These are phyloP conservation scores for Ctenopoma multispine DNA, from an alignment of 2,797 vertebrate genomes.

Conservation along the genomic window DNA sequence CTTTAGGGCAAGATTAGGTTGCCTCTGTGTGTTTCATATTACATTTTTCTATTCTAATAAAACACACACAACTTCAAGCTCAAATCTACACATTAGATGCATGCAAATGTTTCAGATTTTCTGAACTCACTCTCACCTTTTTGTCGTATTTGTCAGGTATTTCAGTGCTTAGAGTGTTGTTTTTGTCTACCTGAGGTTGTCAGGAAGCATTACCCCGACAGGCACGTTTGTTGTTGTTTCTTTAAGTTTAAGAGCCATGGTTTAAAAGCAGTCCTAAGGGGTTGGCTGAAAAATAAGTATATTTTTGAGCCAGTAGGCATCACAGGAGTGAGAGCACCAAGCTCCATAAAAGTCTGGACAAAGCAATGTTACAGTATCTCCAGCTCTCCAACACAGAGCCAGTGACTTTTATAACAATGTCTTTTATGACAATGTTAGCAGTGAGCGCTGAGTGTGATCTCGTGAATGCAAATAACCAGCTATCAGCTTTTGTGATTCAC, in stretches of 20 bases:
- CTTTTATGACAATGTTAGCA: constrained; percentile 65
- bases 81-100: background rate
- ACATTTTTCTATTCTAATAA: constrained; percentile 10
- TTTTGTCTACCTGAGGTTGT: constrained; percentile 69
- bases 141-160: constrained; percentile 30
- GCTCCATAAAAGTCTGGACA: constrained; percentile 77
- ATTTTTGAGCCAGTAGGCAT: constrained; percentile 69
- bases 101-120: constrained; percentile 2
- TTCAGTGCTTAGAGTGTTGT: constrained; percentile 48
- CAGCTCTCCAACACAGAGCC: constrained; percentile 56
- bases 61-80: constrained; percentile 5
- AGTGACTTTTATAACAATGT: constrained; percentile 63
- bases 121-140: constrained; percentile 26
- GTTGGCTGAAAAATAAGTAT: constrained; percentile 65
- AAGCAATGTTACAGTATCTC: constrained; percentile 73
- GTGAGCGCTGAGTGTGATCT: constrained; percentile 69
- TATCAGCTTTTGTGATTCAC: constrained; percentile 72
- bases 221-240: constrained; percentile 76
- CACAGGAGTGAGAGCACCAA: constrained; percentile 47
- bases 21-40: background rate
- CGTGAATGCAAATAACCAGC: constrained; percentile 76
- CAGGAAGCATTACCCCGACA: constrained; percentile 79
- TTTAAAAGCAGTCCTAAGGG: constrained; percentile 72
- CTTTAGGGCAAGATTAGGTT: constrained; percentile 8
- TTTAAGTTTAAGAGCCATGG: constrained; percentile 73